Evolutionary conservation across 2,797 vertebrate species (phyloP).

Genomic region (Carduelis carduelis): DNA sequence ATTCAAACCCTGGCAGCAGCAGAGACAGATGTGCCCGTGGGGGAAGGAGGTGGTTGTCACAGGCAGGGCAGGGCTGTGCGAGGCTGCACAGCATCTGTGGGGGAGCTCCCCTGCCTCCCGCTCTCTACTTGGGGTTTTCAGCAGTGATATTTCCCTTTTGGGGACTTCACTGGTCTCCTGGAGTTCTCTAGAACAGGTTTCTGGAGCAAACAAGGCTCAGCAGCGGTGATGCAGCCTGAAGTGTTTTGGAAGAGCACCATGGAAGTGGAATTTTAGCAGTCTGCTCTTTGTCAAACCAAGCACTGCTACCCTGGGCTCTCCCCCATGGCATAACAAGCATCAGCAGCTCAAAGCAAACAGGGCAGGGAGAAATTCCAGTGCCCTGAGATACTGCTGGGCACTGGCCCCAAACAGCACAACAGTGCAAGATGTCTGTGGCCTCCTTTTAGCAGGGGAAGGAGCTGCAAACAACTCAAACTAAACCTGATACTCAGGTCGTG

Average conservation of each 20-base stretch:
- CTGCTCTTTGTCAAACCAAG: conserved; percentile 19
- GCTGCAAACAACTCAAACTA: not conserved
- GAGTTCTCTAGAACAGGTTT: not conserved
- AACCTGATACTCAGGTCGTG: fast-evolving
- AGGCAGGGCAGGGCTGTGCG: not conserved
- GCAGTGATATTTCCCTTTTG: not conserved
- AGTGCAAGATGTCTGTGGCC: not conserved
- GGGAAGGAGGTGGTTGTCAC: not conserved
- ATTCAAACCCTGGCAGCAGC: not conserved
- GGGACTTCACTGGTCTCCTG: not conserved
- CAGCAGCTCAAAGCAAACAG: not conserved
- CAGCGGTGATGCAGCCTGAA: not conserved
- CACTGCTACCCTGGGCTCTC: not conserved
- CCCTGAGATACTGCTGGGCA: not conserved
- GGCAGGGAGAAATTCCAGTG: conserved; percentile 10
- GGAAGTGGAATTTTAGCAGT: not conserved
- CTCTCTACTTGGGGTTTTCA: not conserved
- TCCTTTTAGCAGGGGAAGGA: not conserved
- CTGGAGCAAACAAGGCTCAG: not conserved
- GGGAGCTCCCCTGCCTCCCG: not conserved
- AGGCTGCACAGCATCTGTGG: not conserved
- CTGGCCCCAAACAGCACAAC: not conserved
- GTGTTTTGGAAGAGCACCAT: not conserved
- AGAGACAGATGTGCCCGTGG: not conserved
- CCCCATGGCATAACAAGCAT: not conserved